Percentiles rank a stretch among this genome's conserved stretches.
Conservation (phyloP, 2,113 vertebrate genomes). For the Sminthopsis crassicaudata region DNA sequence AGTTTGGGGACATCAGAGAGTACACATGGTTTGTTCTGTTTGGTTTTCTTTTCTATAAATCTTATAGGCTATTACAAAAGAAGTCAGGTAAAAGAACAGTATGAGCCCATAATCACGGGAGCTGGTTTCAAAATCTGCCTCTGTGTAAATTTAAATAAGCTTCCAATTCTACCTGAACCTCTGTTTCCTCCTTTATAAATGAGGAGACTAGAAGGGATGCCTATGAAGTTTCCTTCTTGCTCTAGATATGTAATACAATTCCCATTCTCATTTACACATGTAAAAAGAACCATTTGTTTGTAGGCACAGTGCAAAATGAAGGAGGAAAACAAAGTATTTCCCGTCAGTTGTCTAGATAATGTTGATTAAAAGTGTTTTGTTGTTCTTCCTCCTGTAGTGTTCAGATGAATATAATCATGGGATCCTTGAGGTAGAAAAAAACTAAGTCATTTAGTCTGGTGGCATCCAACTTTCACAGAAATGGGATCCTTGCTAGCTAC, state of each 20-base stretch:
- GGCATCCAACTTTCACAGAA: not conserved
- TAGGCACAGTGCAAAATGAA: not conserved
- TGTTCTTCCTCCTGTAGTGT: not conserved
- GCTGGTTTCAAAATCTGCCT: not conserved
- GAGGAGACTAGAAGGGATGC: not conserved
- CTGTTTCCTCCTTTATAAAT: not conserved
- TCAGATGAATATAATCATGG: not conserved
- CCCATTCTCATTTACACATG: not conserved
- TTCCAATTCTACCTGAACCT: not conserved
- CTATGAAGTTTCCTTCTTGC: not conserved
- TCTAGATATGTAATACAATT: not conserved
- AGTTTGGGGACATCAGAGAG: not conserved
- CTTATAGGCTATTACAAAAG: not conserved
- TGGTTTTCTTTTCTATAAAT: not conserved
- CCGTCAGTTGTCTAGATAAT: not conserved
- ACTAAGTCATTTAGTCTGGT: not conserved
- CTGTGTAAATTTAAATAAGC: not conserved
- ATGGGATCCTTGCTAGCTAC: not conserved
- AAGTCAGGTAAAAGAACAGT: not conserved
- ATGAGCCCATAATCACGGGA: not conserved
- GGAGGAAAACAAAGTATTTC: not conserved
- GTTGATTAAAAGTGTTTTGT: not conserved
- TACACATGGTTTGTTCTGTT: not conserved
- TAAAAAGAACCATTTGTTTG: not conserved
- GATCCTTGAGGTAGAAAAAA: not conserved